Conservation (phyloP, 1,140 invertebrate genomes). For the Dolichoris vasculosae region DNA sequence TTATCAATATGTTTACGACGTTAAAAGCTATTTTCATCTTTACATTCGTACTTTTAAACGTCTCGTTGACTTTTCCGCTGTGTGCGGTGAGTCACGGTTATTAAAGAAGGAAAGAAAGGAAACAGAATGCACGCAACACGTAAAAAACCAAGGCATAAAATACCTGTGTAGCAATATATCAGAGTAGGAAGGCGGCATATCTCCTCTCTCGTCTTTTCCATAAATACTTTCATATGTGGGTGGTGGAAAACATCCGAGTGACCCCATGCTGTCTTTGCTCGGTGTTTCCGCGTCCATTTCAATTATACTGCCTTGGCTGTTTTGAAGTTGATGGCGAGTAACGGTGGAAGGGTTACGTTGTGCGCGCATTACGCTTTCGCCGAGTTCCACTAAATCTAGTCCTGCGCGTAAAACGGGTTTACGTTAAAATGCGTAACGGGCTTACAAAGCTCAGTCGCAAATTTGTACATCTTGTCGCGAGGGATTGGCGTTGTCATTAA, state of each 20-base stretch:
- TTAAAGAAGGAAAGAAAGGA: background rate
- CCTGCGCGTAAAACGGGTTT: conserved; percentile 61
- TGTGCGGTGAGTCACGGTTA: too few relatives aligned
- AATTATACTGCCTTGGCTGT: conserved; percentile 66
- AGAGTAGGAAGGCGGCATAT: conserved; percentile 71
- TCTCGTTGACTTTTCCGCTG: background rate
- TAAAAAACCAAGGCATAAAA: background rate
- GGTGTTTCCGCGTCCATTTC: conserved; percentile 71
- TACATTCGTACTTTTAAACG: background rate
- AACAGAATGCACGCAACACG: too few relatives aligned
- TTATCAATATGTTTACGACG: too few relatives aligned
- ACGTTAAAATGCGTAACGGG: background rate
- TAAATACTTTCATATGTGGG: conserved; percentile 73
- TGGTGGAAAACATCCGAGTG: conserved; percentile 68
- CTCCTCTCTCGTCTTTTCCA: conserved; percentile 67
- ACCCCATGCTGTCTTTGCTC: conserved; percentile 69
- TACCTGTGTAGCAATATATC: conserved; percentile 71
- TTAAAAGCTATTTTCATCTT: too few relatives aligned
- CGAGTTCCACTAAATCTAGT: conserved; percentile 75
- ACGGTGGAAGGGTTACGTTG: conserved; percentile 65
- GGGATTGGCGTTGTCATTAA: background rate
- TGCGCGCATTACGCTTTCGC: conserved; percentile 73
- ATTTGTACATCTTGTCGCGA: background rate
- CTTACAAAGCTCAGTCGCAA: background rate
- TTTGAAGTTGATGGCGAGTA: conserved; percentile 65